Base-by-base conservation (phyloP, 2,113 vertebrate species). In the Pelodiscus sinensis region DNA sequence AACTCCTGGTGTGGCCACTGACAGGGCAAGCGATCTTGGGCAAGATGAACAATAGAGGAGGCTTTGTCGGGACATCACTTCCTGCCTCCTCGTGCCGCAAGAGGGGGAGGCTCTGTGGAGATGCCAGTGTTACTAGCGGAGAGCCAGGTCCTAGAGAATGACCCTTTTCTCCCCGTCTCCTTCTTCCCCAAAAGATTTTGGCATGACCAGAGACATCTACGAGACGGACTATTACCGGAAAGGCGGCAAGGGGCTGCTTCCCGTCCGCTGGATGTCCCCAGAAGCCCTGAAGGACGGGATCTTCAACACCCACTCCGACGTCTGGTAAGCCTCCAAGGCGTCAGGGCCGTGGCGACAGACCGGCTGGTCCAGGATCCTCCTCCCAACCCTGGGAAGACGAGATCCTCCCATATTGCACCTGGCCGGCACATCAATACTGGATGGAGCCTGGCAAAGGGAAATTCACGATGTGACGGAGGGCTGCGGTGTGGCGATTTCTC, bases 201-300 rank as follows among this genome's bases (percentile, higher is more conserved):
- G 98, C 78, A 98, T 98, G 98, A 98, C 98, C 5, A 94, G 98
- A 75, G 98, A 98, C n/a, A 98, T 98, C 94, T 98, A 98, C 0
- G 98, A 98, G 96, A 98, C 98, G 0, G 98, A 98, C 90, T 98
- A 98, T 38, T 98, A 98, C 78, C 97, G 98, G 18, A 98, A 98
- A 71, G 98, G 98, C 0, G 98, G 98, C 25, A 98, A 98, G 54
- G 98, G 98, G 5, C 93, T 98, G 73, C 97, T 98, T 68, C 98
- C 98, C 0, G 98, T 98, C 22, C 98, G 98, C 83, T 98, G 98
- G 98, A 98, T 98, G 98, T 97, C 98, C 18, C 98, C 98, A 0
- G 98, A 98, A 73, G 98, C 98, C 44, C 98, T 98, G 88, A 98
- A 98, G 79, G 98, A 98, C 0, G 98, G 98, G 13, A 98, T 98